phyloP scores from a whole-genome alignment of 2,888 invertebrate genomes.

The Drosophila cracens region DNA sequence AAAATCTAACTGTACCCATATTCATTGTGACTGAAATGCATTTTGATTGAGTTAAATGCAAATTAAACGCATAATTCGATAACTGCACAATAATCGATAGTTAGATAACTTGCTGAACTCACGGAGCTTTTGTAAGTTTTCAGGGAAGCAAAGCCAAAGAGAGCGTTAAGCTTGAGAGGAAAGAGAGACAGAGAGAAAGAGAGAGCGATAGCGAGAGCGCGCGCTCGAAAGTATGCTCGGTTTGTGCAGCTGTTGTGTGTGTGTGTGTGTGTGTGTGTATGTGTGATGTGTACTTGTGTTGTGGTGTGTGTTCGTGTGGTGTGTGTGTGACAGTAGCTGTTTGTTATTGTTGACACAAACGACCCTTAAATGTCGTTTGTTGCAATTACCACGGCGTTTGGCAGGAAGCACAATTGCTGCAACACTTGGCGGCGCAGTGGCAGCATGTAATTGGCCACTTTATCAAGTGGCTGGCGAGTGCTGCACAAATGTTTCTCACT shows the following conservation, averaged over 20 bases:
- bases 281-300: constrained; percentile 1
- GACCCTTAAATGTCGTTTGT: constrained; percentile 56
- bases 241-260: constrained; percentile 20
- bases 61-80: constrained; percentile 1
- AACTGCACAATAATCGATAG: constrained; percentile 13
- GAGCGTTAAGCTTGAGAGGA: background rate
- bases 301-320: background rate
- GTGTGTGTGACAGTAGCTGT: constrained; percentile 16
- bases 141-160: background rate
- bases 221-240: constrained; percentile 46
- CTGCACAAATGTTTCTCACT: constrained; percentile 13
- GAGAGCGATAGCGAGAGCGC: background rate
- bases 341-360: constrained; percentile 61
- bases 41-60: background rate
- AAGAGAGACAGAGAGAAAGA: background rate
- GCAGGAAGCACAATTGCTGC: constrained; percentile 22
- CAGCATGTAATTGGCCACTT: constrained; percentile 47
- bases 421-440: background rate
- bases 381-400: constrained; percentile 44
- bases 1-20: background rate
- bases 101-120: background rate
- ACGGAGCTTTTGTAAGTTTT: constrained; percentile 25
- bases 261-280: background rate
- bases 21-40: background rate
- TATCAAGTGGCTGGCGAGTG: constrained; percentile 33